These are phyloP conservation scores for Formica selysi DNA, from an alignment of 1,140 invertebrate genomes.

Conservation along the genomic window DNA sequence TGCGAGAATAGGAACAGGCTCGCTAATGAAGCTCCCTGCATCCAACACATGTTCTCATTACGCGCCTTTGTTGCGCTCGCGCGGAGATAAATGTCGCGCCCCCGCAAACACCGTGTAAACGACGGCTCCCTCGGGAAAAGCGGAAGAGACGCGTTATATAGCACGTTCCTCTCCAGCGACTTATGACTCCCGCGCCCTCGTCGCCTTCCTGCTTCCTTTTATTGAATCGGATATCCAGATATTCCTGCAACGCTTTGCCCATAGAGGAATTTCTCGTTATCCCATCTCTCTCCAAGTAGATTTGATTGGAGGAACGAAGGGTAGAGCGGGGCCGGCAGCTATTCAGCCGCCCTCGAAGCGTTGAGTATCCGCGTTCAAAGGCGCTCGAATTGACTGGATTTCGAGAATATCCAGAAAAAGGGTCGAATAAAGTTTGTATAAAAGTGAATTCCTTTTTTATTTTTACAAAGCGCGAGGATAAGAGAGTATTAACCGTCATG, in stretches of 20 bases:
- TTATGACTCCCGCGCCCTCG: conserved; percentile 59
- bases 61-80: conserved; percentile 82
- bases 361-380: conserved; percentile 64
- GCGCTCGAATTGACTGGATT: conserved; percentile 65
- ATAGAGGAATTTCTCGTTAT: conserved; percentile 68
- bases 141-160: conserved; percentile 49
- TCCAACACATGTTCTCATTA: conserved; percentile 84
- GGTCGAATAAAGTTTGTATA: conserved; percentile 57
- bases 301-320: conserved; percentile 61
- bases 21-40: conserved; percentile 77
- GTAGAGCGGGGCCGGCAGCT: conserved; percentile 18
- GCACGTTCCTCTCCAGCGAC: conserved; percentile 28
- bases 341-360: conserved; percentile 57
- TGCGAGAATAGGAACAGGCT: conserved; percentile 71
- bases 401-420: conserved; percentile 50
- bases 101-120: conserved; percentile 72
- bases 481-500: neutral
- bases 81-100: conserved; percentile 68
- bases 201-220: conserved; percentile 57
- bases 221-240: conserved; percentile 57
- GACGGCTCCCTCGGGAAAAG: conserved; percentile 54
- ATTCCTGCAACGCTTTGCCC: conserved; percentile 44
- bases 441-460: conserved; percentile 32
- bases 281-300: conserved; percentile 68
- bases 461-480: neutral